phyloP scores from a whole-genome alignment of 2,113 vertebrate species.

The Carassius carassius region DNA sequence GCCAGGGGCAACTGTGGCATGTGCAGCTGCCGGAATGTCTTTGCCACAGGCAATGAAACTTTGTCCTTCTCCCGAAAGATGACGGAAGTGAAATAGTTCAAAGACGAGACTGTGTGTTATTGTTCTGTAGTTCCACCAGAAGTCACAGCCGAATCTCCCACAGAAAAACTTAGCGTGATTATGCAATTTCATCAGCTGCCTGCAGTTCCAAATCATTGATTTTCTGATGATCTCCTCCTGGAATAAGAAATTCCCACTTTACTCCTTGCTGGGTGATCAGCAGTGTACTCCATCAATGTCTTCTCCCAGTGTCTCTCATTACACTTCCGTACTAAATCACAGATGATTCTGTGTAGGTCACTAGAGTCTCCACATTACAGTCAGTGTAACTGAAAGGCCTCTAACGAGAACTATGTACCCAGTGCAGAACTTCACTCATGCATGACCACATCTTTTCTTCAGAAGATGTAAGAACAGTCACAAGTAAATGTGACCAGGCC shows the following conservation, averaged over 20 bases:
- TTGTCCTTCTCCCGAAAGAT: slow-evolving; percentile 20
- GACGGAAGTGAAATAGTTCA: background rate
- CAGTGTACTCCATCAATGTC: slow-evolving; percentile 7
- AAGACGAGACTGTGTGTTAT: slow-evolving; percentile 1
- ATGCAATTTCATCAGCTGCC: slow-evolving; percentile 36
- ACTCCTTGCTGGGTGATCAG: background rate
- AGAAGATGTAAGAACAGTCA: background rate
- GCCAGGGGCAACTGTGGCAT: slow-evolving; percentile 48
- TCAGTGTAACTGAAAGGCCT: slow-evolving; percentile 21
- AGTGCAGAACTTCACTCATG: background rate
- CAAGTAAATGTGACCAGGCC: background rate
- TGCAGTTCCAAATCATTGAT: slow-evolving; percentile 44
- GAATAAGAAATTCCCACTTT: slow-evolving; percentile 38
- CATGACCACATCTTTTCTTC: background rate
- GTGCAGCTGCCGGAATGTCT: slow-evolving; percentile 27
- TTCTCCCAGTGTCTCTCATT: background rate
- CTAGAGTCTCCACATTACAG: slow-evolving; percentile 12
- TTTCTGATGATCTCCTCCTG: slow-evolving; percentile 30
- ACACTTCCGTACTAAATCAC: background rate
- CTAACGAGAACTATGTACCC: slow-evolving; percentile 1
- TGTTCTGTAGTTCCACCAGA: slow-evolving; percentile 38
- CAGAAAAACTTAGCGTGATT: background rate
- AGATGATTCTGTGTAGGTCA: slow-evolving; percentile 6
- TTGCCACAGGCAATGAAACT: slow-evolving; percentile 45
- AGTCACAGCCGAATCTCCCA: slow-evolving; percentile 29